Evolutionary conservation across 92 coral and sea anemone genomes (phyloP).

Genomic region (Zoanthus gigantus): DNA sequence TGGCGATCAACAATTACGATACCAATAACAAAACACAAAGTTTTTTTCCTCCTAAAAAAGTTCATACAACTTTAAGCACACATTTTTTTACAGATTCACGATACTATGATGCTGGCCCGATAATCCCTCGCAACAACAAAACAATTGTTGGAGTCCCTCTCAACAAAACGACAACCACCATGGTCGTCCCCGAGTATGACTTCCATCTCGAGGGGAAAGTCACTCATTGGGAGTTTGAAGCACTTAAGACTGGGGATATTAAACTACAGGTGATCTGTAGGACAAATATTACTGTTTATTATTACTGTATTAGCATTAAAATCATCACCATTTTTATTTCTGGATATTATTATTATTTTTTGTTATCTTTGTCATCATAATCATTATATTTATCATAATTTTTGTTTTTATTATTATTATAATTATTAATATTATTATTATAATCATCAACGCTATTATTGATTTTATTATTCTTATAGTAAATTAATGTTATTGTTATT

Average conservation of each 20-base stretch:
- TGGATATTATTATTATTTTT: too few species aligned
- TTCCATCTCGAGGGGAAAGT: conserved; percentile 76
- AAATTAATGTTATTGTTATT: too few species aligned
- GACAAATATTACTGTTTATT: background rate
- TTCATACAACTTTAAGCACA: too few species aligned
- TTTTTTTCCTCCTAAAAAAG: too few species aligned
- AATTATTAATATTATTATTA: too few species aligned
- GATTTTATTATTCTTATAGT: too few species aligned
- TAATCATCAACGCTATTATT: too few species aligned
- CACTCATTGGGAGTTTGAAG: conserved; percentile 91
- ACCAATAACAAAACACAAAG: too few species aligned
- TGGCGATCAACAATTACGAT: too few species aligned
- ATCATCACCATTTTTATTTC: background rate
- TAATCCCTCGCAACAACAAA: conserved; percentile 76
- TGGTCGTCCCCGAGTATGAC: conserved; percentile 75
- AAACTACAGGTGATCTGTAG: conserved; percentile 70
- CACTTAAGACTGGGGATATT: conserved; percentile 73
- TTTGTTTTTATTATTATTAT: too few species aligned
- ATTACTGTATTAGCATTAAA: background rate
- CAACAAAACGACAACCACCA: conserved; percentile 51
- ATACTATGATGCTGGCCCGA: conserved; percentile 79
- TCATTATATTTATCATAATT: too few species aligned
- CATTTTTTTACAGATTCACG: conserved; percentile 63
- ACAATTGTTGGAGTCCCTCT: conserved; percentile 36
- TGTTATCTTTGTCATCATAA: too few species aligned